Evolutionary conservation across 1,140 invertebrate species (phyloP).

Genomic region (Euura lappo): DNA sequence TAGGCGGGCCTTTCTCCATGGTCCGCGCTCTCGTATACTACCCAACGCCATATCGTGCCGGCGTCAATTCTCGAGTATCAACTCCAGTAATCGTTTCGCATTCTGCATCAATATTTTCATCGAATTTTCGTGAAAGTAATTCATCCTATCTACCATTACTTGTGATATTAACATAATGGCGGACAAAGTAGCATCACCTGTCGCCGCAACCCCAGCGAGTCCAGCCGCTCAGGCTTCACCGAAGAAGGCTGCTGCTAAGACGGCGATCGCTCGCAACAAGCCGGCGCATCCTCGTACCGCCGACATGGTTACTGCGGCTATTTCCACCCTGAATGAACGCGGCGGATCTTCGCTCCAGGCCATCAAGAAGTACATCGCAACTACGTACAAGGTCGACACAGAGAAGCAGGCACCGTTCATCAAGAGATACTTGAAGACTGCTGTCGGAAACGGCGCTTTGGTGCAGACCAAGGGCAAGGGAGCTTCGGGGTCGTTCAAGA

Average conservation of each 20-base stretch:
- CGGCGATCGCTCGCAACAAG: slow-evolving; percentile 55
- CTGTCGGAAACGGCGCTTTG: slow-evolving; percentile 62
- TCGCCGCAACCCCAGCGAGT: slow-evolving; percentile 19
- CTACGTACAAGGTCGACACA: slow-evolving; percentile 65
- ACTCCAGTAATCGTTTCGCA: neutral
- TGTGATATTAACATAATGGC: neutral
- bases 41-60: neutral
- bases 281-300: slow-evolving; percentile 60
- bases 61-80: neutral
- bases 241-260: slow-evolving; percentile 28
- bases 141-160: too few relatives aligned
- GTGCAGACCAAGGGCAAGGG: slow-evolving; percentile 70
- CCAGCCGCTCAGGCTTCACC: slow-evolving; percentile 4
- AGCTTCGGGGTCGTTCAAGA: slow-evolving; percentile 67
- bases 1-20: slow-evolving; percentile 50
- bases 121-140: too few relatives aligned
- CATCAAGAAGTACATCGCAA: slow-evolving; percentile 70
- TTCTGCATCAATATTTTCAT: neutral
- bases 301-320: slow-evolving; percentile 66
- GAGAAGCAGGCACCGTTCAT: slow-evolving; percentile 68
- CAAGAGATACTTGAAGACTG: slow-evolving; percentile 65
- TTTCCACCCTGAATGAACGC: slow-evolving; percentile 66
- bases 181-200: neutral
- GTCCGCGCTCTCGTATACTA: slow-evolving; percentile 32
- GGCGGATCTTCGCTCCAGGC: slow-evolving; percentile 67